Conservation (phyloP, 1,140 invertebrate species). For the Tetraneura akinire region DNA sequence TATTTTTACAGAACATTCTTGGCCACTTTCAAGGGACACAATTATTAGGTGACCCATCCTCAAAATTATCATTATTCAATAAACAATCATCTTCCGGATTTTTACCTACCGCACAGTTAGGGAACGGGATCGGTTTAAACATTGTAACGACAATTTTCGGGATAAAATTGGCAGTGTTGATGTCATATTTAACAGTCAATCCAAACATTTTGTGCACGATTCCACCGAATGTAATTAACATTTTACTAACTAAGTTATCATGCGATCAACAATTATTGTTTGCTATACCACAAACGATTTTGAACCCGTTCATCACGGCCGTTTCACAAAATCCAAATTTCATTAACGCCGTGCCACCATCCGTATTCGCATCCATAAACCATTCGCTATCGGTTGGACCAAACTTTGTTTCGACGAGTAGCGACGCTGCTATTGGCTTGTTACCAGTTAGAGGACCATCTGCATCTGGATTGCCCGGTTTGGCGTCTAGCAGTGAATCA, state of each 20-base stretch:
- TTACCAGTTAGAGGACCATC: not conserved
- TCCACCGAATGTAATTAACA: not conserved
- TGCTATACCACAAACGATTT: not conserved
- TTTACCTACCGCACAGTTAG: too few species aligned
- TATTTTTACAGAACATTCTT: not conserved
- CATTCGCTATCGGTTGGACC: not conserved
- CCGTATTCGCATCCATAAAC: not conserved
- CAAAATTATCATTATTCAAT: too few species aligned
- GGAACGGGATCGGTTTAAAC: too few species aligned
- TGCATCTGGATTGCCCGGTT: fast-evolving
- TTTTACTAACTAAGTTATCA: not conserved
- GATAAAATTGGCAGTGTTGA: not conserved
- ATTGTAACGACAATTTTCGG: too few species aligned
- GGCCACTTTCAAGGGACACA: not conserved
- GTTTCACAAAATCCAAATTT: not conserved
- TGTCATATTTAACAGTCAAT: not conserved
- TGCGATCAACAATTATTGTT: not conserved
- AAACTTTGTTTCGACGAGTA: not conserved
- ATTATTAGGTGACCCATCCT: not conserved
- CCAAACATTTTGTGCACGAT: not conserved
- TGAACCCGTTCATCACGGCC: not conserved
- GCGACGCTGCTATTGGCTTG: not conserved
- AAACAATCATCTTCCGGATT: too few species aligned
- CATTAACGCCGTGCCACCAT: not conserved
- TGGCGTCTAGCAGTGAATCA: not conserved